Base-by-base conservation (phyloP, 2,113 vertebrate genomes). In the Astatotilapia flaviijosephi region DNA sequence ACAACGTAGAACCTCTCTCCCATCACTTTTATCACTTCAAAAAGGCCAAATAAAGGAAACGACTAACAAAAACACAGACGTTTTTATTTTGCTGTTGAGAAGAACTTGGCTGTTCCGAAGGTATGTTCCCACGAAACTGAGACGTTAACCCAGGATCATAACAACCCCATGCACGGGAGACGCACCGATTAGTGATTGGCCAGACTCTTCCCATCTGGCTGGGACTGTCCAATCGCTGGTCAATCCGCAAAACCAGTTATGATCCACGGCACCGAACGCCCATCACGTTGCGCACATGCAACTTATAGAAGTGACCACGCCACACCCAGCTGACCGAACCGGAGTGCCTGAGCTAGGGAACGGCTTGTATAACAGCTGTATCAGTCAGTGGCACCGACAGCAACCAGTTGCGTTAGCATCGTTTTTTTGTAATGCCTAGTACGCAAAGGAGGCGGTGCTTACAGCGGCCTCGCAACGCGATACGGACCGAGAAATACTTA, bases 261-360 rank as follows among this genome's bases (percentile, higher is more conserved):
- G 53, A 80, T 53, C 75, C 55, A 83, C 79, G 21, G 83, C 58
- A 23, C 80, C 73, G 80, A 49, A 92, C 91, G 83, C 79, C 87
- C 88, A 85, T 96, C 95, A 94, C 93, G 93, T 95, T 95, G 90
- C 68, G 92, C 94, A 94, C 92, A 93, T 94, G 93, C 92, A 88
- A 91, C 92, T 23, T 82, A 82, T 85, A 55, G 91, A 89, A 75
- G 91, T 91, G 94, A 90, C 84, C 88, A 93, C 90, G 89, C 93
- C 95, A 95, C 96, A 88, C 95, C 95, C 93, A 91, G 91, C 49
- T 49, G 62, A 91, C 81, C 19, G 75, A 90, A 55, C 51, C 89
- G 4, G 31, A 62, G 84, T 49, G 84, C 11, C 23, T 28, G 86
- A 33, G 75, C 89, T 31, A 83, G 85, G 62, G 83, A 93, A 21